phyloP scores from a whole-genome alignment of 2,888 invertebrate species.

The Metalampra italica region DNA sequence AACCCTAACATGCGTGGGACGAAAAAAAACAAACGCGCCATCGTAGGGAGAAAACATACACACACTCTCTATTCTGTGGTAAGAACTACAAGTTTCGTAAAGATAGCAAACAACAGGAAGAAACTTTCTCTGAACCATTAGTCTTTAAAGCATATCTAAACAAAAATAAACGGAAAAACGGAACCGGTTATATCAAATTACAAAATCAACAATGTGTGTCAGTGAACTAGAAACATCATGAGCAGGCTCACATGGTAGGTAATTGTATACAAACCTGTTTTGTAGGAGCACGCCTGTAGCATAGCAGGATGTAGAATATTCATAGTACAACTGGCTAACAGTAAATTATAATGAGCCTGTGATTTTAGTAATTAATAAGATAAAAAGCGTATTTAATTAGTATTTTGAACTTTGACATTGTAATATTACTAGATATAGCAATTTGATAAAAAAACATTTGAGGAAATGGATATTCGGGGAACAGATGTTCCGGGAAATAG shows the following conservation, averaged over 20 bases:
- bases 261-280: slow-evolving; percentile 38
- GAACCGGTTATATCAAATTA: slow-evolving; percentile 23
- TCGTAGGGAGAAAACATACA: too few species aligned
- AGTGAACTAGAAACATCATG: slow-evolving; percentile 44
- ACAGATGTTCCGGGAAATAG: too few species aligned
- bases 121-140: slow-evolving; percentile 5
- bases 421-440: neutral
- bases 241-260: slow-evolving; percentile 36
- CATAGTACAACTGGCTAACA: slow-evolving; percentile 24
- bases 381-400: neutral
- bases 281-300: slow-evolving; percentile 17
- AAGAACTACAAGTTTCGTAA: neutral
- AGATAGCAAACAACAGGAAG: slow-evolving; percentile 1
- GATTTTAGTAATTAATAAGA: slow-evolving; percentile 2
- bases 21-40: too few species aligned
- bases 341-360: slow-evolving; percentile 16
- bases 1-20: too few species aligned
- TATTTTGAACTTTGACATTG: slow-evolving; percentile 25
- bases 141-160: slow-evolving; percentile 1
- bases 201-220: slow-evolving; percentile 34
- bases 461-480: too few species aligned
- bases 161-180: slow-evolving; percentile 12
- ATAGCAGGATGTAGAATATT: slow-evolving; percentile 19
- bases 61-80: too few species aligned
- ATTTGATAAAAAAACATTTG: neutral